Evolutionary conservation across 2,113 vertebrate species (phyloP).

Genomic region (Cynopterus brachyotis): DNA sequence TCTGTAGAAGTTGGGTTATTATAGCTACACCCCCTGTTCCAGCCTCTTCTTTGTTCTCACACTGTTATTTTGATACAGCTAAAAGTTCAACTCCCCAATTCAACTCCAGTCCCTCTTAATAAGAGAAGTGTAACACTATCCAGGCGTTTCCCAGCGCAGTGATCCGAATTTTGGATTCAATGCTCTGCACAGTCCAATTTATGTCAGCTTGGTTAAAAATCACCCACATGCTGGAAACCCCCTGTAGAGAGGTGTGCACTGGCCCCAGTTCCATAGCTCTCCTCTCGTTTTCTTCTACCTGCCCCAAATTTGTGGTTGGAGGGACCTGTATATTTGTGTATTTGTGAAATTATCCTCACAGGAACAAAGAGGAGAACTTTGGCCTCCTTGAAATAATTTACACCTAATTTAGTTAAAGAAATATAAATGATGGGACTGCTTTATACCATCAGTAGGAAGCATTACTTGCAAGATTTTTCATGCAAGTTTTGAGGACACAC

Average conservation of each 20-base stretch:
- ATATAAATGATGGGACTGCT: constrained; percentile 24
- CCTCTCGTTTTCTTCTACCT: constrained; percentile 67
- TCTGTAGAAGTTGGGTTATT: constrained; percentile 74
- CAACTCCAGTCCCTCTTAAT: constrained; percentile 79
- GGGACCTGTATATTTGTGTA: constrained; percentile 43
- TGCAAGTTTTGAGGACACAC: neutral
- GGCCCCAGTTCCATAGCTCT: constrained; percentile 52
- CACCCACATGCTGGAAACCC: constrained; percentile 77
- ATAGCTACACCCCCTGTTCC: constrained; percentile 66
- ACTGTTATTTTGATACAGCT: constrained; percentile 83
- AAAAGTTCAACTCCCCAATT: constrained; percentile 80
- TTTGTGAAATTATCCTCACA: constrained; percentile 70
- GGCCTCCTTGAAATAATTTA: constrained; percentile 75
- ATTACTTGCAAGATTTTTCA: constrained; percentile 20
- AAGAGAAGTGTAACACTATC: constrained; percentile 83
- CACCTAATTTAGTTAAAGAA: constrained; percentile 69
- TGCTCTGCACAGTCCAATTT: constrained; percentile 78
- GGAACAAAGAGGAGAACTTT: constrained; percentile 67
- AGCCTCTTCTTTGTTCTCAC: constrained; percentile 77
- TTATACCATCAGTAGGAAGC: constrained; percentile 46
- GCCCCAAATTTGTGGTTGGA: constrained; percentile 48
- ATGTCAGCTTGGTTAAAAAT: constrained; percentile 82
- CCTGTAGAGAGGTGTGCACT: constrained; percentile 67
- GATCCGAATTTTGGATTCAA: constrained; percentile 74
- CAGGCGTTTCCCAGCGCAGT: constrained; percentile 71